Percentiles rank a stretch among this genome's conserved stretches.
Conservation (phyloP, 2,888 invertebrate genomes). For the Troides aeacus region DNA sequence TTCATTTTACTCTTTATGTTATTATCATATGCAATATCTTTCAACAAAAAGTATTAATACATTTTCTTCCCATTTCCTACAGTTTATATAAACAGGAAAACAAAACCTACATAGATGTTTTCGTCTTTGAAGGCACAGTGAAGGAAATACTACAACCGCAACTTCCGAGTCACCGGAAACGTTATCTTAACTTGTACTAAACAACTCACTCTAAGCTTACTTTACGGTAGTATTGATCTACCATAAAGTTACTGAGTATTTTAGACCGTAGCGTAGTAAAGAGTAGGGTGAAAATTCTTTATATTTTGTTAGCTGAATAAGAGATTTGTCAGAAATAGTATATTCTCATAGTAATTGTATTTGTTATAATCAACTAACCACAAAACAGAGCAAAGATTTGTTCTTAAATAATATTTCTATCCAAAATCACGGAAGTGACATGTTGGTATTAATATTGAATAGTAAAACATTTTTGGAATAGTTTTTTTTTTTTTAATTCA, state of each 20-base stretch:
- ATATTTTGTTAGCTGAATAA: neutral
- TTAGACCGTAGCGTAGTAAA: neutral
- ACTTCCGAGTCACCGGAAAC: slow-evolving; percentile 61
- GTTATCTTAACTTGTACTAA: slow-evolving; percentile 68
- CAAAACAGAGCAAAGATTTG: neutral
- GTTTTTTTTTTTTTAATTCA: no score
- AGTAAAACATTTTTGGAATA: no score
- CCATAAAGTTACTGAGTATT: slow-evolving; percentile 24
- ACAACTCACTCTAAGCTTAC: slow-evolving; percentile 66
- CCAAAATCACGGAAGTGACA: no score
- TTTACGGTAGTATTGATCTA: slow-evolving; percentile 34
- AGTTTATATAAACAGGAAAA: slow-evolving; percentile 11
- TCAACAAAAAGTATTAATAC: neutral
- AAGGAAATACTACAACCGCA: slow-evolving; percentile 51
- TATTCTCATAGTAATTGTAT: slow-evolving; percentile 59
- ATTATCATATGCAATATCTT: neutral
- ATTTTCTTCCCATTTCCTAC: neutral
- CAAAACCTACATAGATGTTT: slow-evolving; percentile 37
- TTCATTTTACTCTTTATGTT: no score
- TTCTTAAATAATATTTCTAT: no score
- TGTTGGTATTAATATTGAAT: no score
- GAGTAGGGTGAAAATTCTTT: slow-evolving; percentile 1
- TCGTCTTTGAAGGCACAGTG: slow-evolving; percentile 45
- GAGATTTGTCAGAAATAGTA: slow-evolving; percentile 37
- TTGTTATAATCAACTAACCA: neutral